These are phyloP conservation scores for Lycodopsis pacificus DNA, from an alignment of 2,797 vertebrate genomes.

Conservation along the genomic window DNA sequence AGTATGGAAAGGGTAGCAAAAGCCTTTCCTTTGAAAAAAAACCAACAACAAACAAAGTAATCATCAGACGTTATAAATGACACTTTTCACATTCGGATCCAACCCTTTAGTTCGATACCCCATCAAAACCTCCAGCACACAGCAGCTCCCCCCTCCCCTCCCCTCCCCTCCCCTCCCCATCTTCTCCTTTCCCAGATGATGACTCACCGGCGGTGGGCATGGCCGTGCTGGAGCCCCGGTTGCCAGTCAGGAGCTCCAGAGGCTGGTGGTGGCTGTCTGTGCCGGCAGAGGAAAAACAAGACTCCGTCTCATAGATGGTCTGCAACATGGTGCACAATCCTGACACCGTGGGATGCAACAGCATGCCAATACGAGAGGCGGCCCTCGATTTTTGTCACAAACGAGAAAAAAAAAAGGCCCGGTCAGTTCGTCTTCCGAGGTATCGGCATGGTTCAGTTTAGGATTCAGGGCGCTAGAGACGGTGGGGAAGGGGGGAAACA, in stretches of 20 bases:
- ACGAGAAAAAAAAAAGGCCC: background rate
- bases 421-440: constrained; percentile 43
- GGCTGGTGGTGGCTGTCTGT: constrained; percentile 88
- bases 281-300: constrained; percentile 90
- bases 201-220: constrained; percentile 91
- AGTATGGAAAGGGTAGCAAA: background rate
- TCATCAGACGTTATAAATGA: background rate
- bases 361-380: constrained; percentile 87
- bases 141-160: background rate
- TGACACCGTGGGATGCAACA: constrained; percentile 90
- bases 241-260: constrained; percentile 88
- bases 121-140: background rate
- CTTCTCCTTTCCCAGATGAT: constrained; percentile 57
- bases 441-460: constrained; percentile 34
- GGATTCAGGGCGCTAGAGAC: constrained; percentile 1
- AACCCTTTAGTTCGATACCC: background rate
- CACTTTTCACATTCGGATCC: background rate
- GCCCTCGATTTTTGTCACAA: constrained; percentile 27
- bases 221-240: constrained; percentile 82
- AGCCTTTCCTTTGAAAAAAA: background rate
- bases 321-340: constrained; percentile 93
- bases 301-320: constrained; percentile 95
- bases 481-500: background rate
- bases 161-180: background rate
- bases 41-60: background rate